phyloP scores from a whole-genome alignment of 1,140 invertebrate species.

The Aricia agestis region DNA sequence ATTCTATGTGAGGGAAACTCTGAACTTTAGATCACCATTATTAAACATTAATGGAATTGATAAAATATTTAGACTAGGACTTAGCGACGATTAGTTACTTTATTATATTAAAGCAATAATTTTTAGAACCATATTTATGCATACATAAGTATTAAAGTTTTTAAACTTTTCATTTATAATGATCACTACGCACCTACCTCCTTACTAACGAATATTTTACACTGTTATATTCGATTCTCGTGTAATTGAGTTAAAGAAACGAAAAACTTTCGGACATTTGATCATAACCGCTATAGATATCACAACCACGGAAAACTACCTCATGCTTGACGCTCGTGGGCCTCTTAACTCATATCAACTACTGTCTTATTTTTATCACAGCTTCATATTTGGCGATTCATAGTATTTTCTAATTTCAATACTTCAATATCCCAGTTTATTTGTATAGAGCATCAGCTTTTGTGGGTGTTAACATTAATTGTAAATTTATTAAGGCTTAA shows the following conservation, averaged over 20 bases:
- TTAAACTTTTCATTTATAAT: not conserved
- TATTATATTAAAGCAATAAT: conserved; percentile 14
- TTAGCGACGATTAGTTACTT: not conserved
- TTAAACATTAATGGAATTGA: conserved; percentile 2
- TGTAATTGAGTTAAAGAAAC: not conserved
- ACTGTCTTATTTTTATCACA: not conserved
- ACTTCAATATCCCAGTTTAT: not conserved
- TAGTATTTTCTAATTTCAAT: not conserved
- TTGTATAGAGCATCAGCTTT: not conserved
- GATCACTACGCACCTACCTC: conserved; percentile 12
- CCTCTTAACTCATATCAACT: not conserved
- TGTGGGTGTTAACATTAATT: too few relatives aligned
- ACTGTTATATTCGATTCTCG: not conserved
- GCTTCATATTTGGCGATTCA: not conserved
- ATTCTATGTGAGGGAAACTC: not conserved
- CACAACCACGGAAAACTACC: conserved; percentile 16
- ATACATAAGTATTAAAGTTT: conserved; percentile 9
- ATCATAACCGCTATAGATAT: conserved; percentile 9
- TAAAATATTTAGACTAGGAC: not conserved
- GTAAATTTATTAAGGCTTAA: not conserved
- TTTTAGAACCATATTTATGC: conserved; percentile 6
- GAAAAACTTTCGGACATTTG: not conserved
- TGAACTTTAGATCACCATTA: too few relatives aligned
- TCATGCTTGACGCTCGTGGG: conserved; percentile 8
- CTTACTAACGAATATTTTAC: conserved; percentile 6